These are phyloP conservation scores for Alces alces DNA, from an alignment of 2,113 vertebrate species.

Conservation along the genomic window DNA sequence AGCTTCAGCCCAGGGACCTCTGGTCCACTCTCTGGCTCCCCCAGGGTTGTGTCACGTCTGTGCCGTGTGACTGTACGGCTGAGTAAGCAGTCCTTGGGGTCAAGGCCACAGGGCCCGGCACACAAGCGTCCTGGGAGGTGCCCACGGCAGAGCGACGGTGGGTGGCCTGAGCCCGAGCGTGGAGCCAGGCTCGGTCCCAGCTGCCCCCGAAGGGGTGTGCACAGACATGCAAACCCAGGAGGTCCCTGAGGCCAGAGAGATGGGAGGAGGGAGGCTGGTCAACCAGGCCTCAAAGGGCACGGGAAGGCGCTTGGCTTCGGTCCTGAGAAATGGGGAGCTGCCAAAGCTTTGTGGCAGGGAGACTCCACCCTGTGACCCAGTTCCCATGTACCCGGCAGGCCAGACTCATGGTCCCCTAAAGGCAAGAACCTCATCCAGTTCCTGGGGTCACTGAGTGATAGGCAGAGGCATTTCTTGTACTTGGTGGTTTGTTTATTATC, in stretches of 20 bases:
- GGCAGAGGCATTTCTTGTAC: neutral
- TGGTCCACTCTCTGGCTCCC: neutral
- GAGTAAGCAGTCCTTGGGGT: neutral
- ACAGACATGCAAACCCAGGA: neutral
- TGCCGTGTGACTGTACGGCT: fast-evolving
- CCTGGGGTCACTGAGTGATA: neutral
- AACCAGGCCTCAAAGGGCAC: neutral
- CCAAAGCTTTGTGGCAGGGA: neutral
- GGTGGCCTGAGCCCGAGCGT: fast-evolving
- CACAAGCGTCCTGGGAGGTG: neutral
- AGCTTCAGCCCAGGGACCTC: neutral
- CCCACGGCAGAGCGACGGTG: neutral
- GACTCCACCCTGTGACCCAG: too few species aligned
- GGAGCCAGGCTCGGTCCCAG: neutral
- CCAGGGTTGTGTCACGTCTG: neutral
- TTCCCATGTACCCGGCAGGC: too few species aligned
- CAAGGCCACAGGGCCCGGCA: neutral
- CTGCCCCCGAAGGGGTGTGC: neutral
- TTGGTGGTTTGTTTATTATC: neutral
- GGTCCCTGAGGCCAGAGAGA: neutral
- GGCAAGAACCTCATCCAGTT: too few species aligned
- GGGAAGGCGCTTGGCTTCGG: neutral
- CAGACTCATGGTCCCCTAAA: neutral
- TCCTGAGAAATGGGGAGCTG: neutral
- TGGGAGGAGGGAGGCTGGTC: fast-evolving